Percentiles rank a stretch among this genome's conserved stretches.
Evolutionary conservation across 1,140 invertebrate species (phyloP).

Genomic region (Pemphigus obesinymphae): DNA sequence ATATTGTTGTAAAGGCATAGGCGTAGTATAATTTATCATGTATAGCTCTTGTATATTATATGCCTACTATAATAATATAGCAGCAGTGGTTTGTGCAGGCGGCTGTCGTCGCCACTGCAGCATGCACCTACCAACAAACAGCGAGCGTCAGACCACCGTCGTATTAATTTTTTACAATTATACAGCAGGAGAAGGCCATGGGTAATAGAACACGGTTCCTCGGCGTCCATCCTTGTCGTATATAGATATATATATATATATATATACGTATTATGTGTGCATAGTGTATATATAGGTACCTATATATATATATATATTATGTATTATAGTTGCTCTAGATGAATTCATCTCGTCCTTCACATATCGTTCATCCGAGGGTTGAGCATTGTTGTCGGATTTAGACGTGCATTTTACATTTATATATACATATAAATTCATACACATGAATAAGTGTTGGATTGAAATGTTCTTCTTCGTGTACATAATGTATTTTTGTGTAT

Average conservation of each 20-base stretch:
- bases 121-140: background rate
- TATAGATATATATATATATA: background rate
- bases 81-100: background rate
- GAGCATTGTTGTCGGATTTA: slow-evolving; percentile 10
- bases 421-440: too few relatives aligned
- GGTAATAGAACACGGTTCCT: background rate
- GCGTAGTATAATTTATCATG: too few relatives aligned
- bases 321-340: background rate
- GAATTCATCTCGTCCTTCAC: slow-evolving; percentile 6
- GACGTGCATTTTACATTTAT: too few relatives aligned
- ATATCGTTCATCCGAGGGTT: background rate
- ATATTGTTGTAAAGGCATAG: too few relatives aligned
- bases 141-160: background rate
- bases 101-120: background rate
- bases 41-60: too few relatives aligned
- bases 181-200: background rate
- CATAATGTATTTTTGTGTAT: background rate
- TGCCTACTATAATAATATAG: too few relatives aligned
- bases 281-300: background rate
- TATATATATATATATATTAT: background rate
- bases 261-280: too few relatives aligned
- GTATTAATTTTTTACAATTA: background rate
- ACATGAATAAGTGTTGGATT: background rate
- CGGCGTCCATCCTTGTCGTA: background rate
- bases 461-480: background rate